phyloP scores from a whole-genome alignment of 92 coral and sea anemone species.

The Palythoa heliodiscus region DNA sequence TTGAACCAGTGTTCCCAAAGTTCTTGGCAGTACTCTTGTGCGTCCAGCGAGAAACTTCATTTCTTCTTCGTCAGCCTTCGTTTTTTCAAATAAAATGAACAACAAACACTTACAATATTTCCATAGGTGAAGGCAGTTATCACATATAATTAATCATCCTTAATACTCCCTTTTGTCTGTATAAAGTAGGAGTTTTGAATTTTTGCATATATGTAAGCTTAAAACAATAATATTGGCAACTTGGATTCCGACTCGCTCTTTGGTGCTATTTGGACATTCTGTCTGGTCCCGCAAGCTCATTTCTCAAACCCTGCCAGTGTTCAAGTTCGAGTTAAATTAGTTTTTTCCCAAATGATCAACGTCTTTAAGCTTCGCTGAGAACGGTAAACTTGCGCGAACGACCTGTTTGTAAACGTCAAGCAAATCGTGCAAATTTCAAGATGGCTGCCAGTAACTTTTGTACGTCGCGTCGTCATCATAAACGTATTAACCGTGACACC shows the following conservation, averaged over 20 bases:
- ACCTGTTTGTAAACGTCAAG: not conserved
- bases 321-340: not conserved
- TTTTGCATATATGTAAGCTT: not conserved
- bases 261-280: too few species aligned
- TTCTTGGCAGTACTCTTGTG: constrained; percentile 36
- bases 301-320: not conserved
- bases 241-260: not conserved
- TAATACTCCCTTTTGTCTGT: not conserved
- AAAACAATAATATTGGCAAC: not conserved
- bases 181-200: not conserved
- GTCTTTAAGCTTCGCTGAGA: not conserved
- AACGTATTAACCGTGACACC: too few species aligned
- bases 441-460: too few species aligned
- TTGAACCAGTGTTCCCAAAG: constrained; percentile 40
- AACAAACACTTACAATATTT: not conserved
- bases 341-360: not conserved
- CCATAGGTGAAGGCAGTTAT: not conserved
- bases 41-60: constrained; percentile 41
- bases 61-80: not conserved
- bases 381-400: not conserved
- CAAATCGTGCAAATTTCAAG: not conserved
- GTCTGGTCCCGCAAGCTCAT: not conserved
- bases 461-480: too few species aligned
- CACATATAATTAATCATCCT: not conserved
- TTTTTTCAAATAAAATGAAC: not conserved